Percentiles rank a stretch among this genome's conserved stretches.
Conservation (phyloP, 2,797 vertebrate species). For the Lophotriccus pileatus region DNA sequence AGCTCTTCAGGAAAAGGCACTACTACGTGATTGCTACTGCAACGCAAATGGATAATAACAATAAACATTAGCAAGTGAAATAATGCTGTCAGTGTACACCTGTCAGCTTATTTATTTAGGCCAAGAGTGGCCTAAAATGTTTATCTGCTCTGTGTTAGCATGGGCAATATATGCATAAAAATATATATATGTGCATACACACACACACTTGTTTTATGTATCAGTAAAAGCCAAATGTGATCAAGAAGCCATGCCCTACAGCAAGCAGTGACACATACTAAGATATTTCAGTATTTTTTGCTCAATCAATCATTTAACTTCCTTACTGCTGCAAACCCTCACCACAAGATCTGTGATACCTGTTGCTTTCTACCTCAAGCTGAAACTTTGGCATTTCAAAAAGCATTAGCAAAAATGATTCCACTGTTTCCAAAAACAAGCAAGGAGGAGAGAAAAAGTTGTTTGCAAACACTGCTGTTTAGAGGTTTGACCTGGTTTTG, state of each 20-base stretch:
- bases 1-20: not conserved
- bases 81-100: not conserved
- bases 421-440: not conserved
- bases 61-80: not conserved
- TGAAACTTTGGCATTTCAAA: not conserved
- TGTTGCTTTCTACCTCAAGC: not conserved
- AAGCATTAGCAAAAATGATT: not conserved
- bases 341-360: not conserved
- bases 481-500: not conserved
- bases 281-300: not conserved
- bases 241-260: not conserved
- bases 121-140: not conserved
- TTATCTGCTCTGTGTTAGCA: not conserved
- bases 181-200: not conserved
- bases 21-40: not conserved
- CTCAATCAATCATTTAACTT: not conserved
- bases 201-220: accelerated
- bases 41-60: not conserved
- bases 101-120: not conserved
- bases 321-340: not conserved
- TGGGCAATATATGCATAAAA: not conserved
- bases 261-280: not conserved
- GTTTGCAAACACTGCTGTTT: not conserved
- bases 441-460: not conserved
- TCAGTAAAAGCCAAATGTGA: not conserved